Percentiles rank a stretch among this genome's conserved stretches.
phyloP scores from a whole-genome alignment of 2,113 vertebrate genomes.

The Calidris pygmaea region DNA sequence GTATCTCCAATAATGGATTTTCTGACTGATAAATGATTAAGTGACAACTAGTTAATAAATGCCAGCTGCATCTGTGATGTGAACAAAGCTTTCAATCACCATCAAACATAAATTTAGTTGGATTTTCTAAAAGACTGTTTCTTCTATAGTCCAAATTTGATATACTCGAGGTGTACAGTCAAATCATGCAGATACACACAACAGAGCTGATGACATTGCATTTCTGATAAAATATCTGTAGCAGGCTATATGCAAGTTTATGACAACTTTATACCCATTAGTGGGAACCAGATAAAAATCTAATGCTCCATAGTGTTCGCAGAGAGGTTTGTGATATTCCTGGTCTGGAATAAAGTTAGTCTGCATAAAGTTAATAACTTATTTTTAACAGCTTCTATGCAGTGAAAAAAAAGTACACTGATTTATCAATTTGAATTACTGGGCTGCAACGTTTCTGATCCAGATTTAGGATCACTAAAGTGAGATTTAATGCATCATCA shows the following conservation, averaged over 20 bases:
- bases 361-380: background rate
- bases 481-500: background rate
- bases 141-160: background rate
- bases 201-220: background rate
- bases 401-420: background rate
- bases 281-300: background rate
- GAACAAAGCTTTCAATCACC: background rate
- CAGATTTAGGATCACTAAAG: background rate
- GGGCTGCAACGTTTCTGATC: background rate
- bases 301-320: background rate
- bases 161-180: background rate
- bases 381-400: background rate
- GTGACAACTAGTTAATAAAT: background rate
- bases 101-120: background rate
- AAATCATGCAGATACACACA: background rate
- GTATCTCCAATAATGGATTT: background rate
- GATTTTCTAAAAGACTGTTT: background rate
- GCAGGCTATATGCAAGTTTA: background rate
- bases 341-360: background rate
- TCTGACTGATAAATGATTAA: background rate
- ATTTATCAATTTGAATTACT: background rate
- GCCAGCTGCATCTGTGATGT: background rate
- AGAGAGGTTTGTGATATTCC: background rate
- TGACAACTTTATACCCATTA: background rate
- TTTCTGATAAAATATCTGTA: background rate